Conservation (phyloP, 2,797 vertebrate species). For the Scyliorhinus canicula region DNA sequence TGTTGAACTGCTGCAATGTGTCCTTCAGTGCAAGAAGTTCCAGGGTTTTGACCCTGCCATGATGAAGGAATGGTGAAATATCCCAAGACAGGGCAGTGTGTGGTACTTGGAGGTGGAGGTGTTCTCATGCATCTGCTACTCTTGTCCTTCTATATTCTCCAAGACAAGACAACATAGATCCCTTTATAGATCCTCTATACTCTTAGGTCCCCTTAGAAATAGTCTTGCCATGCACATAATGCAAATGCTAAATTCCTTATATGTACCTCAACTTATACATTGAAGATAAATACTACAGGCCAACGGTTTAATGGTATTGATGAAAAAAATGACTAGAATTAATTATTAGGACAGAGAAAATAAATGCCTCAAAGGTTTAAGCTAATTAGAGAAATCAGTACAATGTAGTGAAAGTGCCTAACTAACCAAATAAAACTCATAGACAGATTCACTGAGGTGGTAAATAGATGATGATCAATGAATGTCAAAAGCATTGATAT, state of each 20-base stretch:
- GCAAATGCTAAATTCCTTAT: neutral
- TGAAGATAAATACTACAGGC: neutral
- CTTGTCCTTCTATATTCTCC: neutral
- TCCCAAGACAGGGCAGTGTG: neutral
- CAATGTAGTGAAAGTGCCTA: neutral
- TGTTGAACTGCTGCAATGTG: neutral
- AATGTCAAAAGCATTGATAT: neutral
- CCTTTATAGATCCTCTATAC: neutral
- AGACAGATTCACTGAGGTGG: neutral
- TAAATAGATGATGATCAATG: neutral
- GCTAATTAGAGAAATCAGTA: neutral
- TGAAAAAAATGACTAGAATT: neutral
- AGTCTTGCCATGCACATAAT: neutral
- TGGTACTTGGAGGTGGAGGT: neutral
- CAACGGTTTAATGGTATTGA: neutral
- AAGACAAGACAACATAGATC: neutral
- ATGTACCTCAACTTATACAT: neutral
- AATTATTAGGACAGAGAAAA: neutral
- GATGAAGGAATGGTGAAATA: neutral
- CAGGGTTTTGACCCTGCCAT: neutral
- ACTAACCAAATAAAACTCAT: neutral
- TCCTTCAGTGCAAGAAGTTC: neutral
- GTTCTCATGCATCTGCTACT: neutral
- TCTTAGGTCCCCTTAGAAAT: neutral
- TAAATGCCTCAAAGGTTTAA: neutral